A percentile compares a stretch with the other conserved stretches of the same genome.
Evolutionary conservation across 2,888 invertebrate genomes (phyloP).

Genomic region (Drosophila paramelanica): DNA sequence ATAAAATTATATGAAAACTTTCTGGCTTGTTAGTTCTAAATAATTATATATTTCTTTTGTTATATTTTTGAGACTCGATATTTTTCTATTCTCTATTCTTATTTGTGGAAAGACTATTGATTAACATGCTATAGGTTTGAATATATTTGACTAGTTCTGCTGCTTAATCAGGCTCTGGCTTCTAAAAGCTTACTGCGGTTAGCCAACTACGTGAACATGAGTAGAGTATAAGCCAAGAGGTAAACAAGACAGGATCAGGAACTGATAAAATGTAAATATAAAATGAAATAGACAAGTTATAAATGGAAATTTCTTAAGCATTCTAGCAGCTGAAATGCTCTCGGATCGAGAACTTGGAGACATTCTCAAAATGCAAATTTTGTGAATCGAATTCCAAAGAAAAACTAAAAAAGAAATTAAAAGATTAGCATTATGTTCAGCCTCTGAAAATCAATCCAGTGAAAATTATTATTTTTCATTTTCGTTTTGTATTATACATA

Average conservation of each 20-base stretch:
- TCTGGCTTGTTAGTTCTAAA: not conserved
- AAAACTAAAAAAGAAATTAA: conserved; percentile 11
- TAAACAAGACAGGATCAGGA: conserved; percentile 30
- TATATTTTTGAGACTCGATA: no score
- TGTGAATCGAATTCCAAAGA: conserved; percentile 32
- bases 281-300: conserved; percentile 37
- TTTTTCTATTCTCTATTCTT: not conserved
- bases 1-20: not conserved
- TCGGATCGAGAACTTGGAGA: conserved; percentile 45
- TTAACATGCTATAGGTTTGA: not conserved
- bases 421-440: conserved; percentile 59
- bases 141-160: not conserved
- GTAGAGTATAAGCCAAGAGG: conserved; percentile 17
- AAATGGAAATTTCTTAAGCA: conserved; percentile 47
- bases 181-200: conserved; percentile 4
- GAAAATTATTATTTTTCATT: conserved; percentile 26
- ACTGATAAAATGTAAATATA: conserved; percentile 15
- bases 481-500: conserved; percentile 7
- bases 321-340: conserved; percentile 41
- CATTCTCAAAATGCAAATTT: conserved; percentile 63
- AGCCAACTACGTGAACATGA: conserved; percentile 18
- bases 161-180: conserved; percentile 1
- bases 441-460: conserved; percentile 56
- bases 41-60: no score
- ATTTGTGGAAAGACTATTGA: not conserved